A percentile compares a stretch with the other conserved stretches of the same genome.
Evolutionary conservation across 1,140 invertebrate species (phyloP).

Genomic region (Contarinia nasturtii): DNA sequence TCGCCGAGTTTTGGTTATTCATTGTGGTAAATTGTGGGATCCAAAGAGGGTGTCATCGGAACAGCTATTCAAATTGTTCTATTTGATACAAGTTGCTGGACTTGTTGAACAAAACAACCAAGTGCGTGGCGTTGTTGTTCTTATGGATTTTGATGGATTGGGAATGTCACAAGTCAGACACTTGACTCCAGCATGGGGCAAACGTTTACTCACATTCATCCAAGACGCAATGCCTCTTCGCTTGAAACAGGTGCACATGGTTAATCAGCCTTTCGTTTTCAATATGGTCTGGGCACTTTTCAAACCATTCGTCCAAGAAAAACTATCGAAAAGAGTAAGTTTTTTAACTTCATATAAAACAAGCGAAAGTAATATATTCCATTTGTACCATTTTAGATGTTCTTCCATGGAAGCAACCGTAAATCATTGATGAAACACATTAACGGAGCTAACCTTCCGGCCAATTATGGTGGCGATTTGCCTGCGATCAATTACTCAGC

Average conservation of each 20-base stretch:
- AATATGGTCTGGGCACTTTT: conserved; percentile 75
- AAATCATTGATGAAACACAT: conserved; percentile 56
- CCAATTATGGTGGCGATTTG: conserved; percentile 42
- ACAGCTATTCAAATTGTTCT: conserved; percentile 55
- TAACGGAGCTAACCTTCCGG: conserved; percentile 43
- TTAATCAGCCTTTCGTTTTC: conserved; percentile 77
- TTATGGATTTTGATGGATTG: conserved; percentile 64
- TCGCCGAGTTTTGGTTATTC: conserved; percentile 19
- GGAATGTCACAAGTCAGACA: conserved; percentile 50
- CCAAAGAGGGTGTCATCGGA: conserved; percentile 47
- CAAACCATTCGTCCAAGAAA: conserved; percentile 71
- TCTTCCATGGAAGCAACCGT: conserved; percentile 56
- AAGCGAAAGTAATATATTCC: too few species aligned
- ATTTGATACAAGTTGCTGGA: conserved; percentile 54
- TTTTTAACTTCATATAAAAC: too few species aligned
- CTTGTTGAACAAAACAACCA: conserved; percentile 53
- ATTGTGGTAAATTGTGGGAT: conserved; percentile 39
- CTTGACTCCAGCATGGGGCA: conserved; percentile 50
- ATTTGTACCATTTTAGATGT: too few species aligned
- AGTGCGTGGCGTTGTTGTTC: conserved; percentile 48
- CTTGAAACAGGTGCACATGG: conserved; percentile 76
- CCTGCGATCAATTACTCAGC: conserved; percentile 55
- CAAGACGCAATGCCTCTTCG: conserved; percentile 77
- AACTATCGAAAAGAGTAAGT: conserved; percentile 61
- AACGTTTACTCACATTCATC: conserved; percentile 54